A percentile compares a stretch with the other conserved stretches of the same genome.
These are phyloP conservation scores for Drosophila mojavensis DNA, from an alignment of 1,140 invertebrate genomes.

Conservation along the genomic window DNA sequence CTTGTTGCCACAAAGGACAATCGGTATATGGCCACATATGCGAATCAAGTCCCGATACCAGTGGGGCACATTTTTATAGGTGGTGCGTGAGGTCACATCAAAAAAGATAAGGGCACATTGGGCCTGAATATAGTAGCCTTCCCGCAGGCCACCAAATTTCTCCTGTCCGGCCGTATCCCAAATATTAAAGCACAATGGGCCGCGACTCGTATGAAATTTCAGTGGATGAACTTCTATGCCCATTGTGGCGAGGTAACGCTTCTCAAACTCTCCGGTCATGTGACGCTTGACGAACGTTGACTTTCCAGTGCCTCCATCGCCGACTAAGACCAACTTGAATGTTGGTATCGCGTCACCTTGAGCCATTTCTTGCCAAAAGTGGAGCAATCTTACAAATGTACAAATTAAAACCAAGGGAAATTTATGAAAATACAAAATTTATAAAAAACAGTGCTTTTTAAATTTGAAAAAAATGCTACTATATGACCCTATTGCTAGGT, in stretches of 20 bases:
- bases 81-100: slow-evolving; percentile 98
- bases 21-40: slow-evolving; percentile 99
- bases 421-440: not conserved
- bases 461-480: not conserved
- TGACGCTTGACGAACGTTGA: slow-evolving; percentile 99
- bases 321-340: slow-evolving; percentile 97
- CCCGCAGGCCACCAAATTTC: slow-evolving; percentile 98
- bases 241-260: slow-evolving; percentile 98
- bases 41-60: slow-evolving; percentile 98
- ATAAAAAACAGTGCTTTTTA: not conserved
- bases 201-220: slow-evolving; percentile 97
- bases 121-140: slow-evolving; percentile 99
- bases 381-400: not conserved
- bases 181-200: slow-evolving; percentile 97
- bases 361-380: not conserved
- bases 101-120: slow-evolving; percentile 99
- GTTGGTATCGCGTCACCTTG: slow-evolving; percentile 88
- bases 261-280: slow-evolving; percentile 99
- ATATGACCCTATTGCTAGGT: too few relatives aligned
- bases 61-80: slow-evolving; percentile 99
- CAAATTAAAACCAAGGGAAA: not conserved
- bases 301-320: slow-evolving; percentile 99
- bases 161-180: slow-evolving; percentile 98
- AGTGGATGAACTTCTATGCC: slow-evolving; percentile 99
- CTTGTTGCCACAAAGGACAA: slow-evolving; percentile 97